Percentiles rank a stretch among this genome's conserved stretches.
Conservation (phyloP, 2,113 vertebrate genomes). For the Sphyrna mokarran region DNA sequence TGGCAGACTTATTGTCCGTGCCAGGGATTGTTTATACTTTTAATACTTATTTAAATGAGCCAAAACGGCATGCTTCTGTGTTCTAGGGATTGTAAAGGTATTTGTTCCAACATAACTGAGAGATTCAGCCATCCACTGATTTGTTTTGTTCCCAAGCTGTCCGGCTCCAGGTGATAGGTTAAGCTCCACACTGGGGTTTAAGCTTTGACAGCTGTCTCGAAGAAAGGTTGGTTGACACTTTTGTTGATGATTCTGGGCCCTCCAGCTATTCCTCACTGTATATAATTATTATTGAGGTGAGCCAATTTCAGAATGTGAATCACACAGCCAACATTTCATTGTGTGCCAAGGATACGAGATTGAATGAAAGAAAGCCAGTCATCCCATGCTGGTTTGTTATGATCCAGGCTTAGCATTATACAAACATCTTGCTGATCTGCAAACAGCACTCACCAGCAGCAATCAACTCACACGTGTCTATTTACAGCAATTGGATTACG, state of each 20-base stretch:
- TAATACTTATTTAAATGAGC: background rate
- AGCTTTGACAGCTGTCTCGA: background rate
- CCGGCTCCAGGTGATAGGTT: background rate
- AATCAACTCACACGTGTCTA: background rate
- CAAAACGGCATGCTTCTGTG: too few relatives aligned
- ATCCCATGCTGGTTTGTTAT: background rate
- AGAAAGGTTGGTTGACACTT: background rate
- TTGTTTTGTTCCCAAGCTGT: background rate
- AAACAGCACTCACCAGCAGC: background rate
- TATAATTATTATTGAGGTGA: background rate
- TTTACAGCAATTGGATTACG: background rate
- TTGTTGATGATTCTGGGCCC: background rate
- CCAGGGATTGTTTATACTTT: background rate
- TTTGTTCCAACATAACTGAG: background rate
- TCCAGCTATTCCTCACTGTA: background rate
- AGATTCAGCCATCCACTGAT: background rate
- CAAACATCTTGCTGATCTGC: background rate
- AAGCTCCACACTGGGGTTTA: background rate
- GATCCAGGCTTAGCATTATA: background rate
- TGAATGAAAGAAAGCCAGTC: background rate
- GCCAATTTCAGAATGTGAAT: background rate
- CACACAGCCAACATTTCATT: background rate
- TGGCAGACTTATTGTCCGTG: background rate
- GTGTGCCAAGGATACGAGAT: background rate
- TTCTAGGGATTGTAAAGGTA: background rate